Percentiles rank a stretch among this genome's conserved stretches.
These are phyloP conservation scores for Lophura nycthemera DNA, from an alignment of 2,113 vertebrate genomes.

Conservation along the genomic window DNA sequence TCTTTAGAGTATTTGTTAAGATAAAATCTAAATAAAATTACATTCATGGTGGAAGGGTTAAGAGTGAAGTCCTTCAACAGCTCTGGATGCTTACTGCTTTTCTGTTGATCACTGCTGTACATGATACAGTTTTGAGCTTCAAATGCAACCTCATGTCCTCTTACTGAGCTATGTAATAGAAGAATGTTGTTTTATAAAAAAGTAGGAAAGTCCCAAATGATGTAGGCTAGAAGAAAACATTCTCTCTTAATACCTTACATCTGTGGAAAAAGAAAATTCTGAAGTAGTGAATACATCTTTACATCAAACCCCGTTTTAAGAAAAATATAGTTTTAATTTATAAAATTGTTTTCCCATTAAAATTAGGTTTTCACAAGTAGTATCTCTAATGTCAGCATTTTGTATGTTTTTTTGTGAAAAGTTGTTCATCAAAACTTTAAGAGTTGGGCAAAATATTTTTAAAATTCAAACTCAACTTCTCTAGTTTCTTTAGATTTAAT, in stretches of 20 bases:
- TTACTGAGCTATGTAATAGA: background rate
- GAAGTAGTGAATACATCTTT: background rate
- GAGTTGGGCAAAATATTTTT: background rate
- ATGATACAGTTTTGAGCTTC: background rate
- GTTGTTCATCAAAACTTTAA: background rate
- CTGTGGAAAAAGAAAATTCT: background rate
- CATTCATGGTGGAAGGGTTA: background rate
- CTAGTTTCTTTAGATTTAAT: background rate
- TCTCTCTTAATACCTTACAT: background rate
- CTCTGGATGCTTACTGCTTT: background rate
- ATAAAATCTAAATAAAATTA: background rate
- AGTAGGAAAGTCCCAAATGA: background rate
- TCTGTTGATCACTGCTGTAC: background rate
- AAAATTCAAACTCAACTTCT: background rate
- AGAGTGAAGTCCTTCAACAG: background rate
- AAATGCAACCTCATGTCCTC: background rate
- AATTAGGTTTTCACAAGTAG: background rate
- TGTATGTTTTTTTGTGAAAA: background rate
- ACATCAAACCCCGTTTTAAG: background rate
- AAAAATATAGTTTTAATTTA: background rate
- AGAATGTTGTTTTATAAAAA: background rate
- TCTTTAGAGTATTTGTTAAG: background rate
- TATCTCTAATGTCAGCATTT: background rate
- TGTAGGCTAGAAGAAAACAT: background rate
- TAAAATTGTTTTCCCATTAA: background rate